Percentiles rank a stretch among this genome's conserved stretches.
Evolutionary conservation across 2,888 invertebrate species (phyloP).

Genomic region (Drosophila robusta): DNA sequence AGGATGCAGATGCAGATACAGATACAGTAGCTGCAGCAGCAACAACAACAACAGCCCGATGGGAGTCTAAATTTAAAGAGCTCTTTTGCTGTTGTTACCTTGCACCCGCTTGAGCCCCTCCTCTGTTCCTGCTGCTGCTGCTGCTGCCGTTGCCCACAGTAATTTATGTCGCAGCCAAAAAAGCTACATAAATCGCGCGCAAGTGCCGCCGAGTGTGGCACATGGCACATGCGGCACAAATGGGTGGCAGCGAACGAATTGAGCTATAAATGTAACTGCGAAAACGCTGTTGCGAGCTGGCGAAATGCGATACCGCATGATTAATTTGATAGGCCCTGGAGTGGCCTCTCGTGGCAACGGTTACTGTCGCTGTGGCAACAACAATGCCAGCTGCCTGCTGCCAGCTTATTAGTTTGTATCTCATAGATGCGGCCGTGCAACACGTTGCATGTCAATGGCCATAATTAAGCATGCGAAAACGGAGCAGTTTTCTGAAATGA

Average conservation of each 20-base stretch:
- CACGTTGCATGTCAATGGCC: constrained; percentile 81
- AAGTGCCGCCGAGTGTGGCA: constrained; percentile 48
- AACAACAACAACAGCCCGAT: constrained; percentile 10
- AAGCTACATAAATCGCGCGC: constrained; percentile 66
- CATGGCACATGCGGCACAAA: constrained; percentile 38
- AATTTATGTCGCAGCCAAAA: constrained; percentile 75
- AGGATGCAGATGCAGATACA: constrained; percentile 31
- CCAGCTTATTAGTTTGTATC: constrained; percentile 70
- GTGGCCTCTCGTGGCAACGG: background rate
- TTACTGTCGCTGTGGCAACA: constrained; percentile 3
- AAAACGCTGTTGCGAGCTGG: constrained; percentile 40
- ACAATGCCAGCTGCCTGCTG: constrained; percentile 22
- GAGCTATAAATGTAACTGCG: constrained; percentile 74
- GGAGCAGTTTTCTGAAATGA: constrained; percentile 70
- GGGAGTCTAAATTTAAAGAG: constrained; percentile 74
- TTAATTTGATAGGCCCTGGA: constrained; percentile 72
- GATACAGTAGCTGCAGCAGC: constrained; percentile 32
- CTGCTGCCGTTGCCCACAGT: constrained; percentile 35
- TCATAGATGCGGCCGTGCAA: constrained; percentile 56
- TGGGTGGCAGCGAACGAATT: constrained; percentile 51
- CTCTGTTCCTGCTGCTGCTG: constrained; percentile 30
- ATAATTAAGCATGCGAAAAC: constrained; percentile 81
- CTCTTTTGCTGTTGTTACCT: constrained; percentile 21
- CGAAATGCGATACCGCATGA: constrained; percentile 78
- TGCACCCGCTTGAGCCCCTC: constrained; percentile 1